Percentiles rank a stretch among this genome's conserved stretches.
Conservation (phyloP, 2,888 invertebrate species). For the Molanna angustata region DNA sequence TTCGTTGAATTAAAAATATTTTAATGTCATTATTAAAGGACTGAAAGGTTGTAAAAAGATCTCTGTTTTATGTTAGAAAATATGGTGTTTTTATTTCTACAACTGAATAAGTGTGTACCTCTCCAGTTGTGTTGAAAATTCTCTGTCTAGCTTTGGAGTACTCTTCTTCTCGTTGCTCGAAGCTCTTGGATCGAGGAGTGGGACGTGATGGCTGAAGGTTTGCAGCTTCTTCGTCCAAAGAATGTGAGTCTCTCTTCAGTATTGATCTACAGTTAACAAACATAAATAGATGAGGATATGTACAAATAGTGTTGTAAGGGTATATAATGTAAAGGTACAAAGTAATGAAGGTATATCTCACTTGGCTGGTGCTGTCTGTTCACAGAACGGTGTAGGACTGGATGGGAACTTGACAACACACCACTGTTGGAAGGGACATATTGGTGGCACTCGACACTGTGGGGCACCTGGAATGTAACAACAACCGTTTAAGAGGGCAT, state of each 20-base stretch:
- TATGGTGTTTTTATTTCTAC: not conserved
- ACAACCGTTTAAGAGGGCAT: too few relatives aligned
- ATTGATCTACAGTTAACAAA: constrained; percentile 54
- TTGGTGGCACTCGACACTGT: constrained; percentile 44
- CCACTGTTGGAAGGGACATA: constrained; percentile 47
- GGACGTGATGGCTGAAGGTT: constrained; percentile 35
- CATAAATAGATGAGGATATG: not conserved
- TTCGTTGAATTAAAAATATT: not conserved
- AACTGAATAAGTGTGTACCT: not conserved
- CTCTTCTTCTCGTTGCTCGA: constrained; percentile 89
- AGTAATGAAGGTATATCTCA: constrained; percentile 33
- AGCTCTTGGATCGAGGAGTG: constrained; percentile 63
- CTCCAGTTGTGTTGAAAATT: constrained; percentile 65
- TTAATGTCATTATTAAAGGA: too few relatives aligned
- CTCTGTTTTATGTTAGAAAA: too few relatives aligned
- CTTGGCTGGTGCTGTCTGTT: constrained; percentile 39
- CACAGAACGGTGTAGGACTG: constrained; percentile 37
- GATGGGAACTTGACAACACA: constrained; percentile 45
- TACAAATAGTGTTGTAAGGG: too few relatives aligned
- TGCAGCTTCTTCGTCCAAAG: constrained; percentile 67
- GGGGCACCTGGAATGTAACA: constrained; percentile 40
- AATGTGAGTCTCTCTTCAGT: constrained; percentile 77
- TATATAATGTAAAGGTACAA: too few relatives aligned
- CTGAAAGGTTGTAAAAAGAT: not conserved
- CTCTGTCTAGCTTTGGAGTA: constrained; percentile 82